These are phyloP conservation scores for Chloropsis cyanopogon DNA, from an alignment of 2,113 vertebrate species.

Conservation along the genomic window DNA sequence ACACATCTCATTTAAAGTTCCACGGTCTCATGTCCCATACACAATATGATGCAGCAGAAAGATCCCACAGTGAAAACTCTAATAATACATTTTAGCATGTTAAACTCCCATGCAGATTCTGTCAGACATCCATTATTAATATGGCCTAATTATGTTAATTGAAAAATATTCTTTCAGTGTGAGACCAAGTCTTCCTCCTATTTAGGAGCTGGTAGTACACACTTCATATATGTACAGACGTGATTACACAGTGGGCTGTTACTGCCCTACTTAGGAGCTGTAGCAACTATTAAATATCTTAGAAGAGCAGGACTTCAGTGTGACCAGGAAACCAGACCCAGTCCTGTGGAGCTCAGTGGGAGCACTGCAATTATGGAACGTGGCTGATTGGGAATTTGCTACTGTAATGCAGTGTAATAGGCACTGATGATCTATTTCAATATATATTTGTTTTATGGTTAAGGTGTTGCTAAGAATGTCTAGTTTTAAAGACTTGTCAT, in stretches of 20 bases:
- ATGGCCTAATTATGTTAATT: neutral
- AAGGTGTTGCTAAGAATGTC: neutral
- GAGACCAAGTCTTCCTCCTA: neutral
- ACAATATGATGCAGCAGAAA: neutral
- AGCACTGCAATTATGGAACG: neutral
- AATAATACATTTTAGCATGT: neutral
- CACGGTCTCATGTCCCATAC: neutral
- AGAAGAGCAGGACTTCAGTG: neutral
- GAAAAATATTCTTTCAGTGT: neutral
- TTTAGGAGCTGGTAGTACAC: neutral
- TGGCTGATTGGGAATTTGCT: neutral
- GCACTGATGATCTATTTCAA: neutral
- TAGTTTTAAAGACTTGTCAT: neutral
- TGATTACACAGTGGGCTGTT: neutral
- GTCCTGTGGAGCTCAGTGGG: rapidly evolving
- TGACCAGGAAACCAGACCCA: neutral
- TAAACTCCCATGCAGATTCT: neutral
- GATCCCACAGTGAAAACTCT: neutral
- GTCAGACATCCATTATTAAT: neutral
- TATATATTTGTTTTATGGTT: neutral
- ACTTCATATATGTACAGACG: neutral
- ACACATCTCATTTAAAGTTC: neutral
- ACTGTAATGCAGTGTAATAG: neutral
- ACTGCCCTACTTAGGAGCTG: neutral
- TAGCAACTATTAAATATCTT: neutral